Percentiles rank a stretch among this genome's conserved stretches.
Conservation (phyloP, 2,797 vertebrate genomes). For the Sebastolobus altivelis region DNA sequence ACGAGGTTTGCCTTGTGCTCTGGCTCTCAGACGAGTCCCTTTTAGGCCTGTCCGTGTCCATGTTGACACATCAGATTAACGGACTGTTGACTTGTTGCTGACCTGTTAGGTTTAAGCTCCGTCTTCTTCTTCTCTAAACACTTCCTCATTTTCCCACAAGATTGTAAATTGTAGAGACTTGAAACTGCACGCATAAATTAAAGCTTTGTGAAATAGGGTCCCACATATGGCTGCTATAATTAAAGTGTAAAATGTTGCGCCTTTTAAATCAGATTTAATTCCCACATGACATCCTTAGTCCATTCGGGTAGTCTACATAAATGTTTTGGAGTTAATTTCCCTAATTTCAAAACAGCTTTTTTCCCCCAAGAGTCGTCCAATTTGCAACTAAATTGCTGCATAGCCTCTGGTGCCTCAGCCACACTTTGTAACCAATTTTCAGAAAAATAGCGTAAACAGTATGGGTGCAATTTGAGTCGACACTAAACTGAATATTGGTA, state of each 20-base stretch:
- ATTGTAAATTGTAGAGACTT: conserved; percentile 6
- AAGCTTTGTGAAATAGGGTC: not conserved
- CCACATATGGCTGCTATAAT: not conserved
- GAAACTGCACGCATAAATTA: not conserved
- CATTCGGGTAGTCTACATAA: not conserved
- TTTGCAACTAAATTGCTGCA: not conserved
- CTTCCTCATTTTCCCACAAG: not conserved
- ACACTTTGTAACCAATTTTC: not conserved
- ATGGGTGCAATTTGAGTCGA: not conserved
- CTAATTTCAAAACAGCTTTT: not conserved
- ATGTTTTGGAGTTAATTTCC: not conserved
- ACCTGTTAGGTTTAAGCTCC: conserved; percentile 7
- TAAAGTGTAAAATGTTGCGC: not conserved
- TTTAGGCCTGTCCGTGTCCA: conserved; percentile 13
- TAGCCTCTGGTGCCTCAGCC: not conserved
- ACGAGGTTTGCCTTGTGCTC: conserved; percentile 25
- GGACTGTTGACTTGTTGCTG: conserved; percentile 41
- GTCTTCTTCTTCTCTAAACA: conserved; percentile 2
- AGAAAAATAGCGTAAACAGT: not conserved
- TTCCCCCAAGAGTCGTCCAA: not conserved
- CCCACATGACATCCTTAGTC: not conserved
- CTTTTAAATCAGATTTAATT: not conserved
- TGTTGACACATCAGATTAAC: conserved; percentile 52
- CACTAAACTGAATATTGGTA: not conserved
- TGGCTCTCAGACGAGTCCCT: conserved; percentile 13